Base-by-base conservation (phyloP, 1,140 invertebrate species). In the Sitodiplosis mosellana region DNA sequence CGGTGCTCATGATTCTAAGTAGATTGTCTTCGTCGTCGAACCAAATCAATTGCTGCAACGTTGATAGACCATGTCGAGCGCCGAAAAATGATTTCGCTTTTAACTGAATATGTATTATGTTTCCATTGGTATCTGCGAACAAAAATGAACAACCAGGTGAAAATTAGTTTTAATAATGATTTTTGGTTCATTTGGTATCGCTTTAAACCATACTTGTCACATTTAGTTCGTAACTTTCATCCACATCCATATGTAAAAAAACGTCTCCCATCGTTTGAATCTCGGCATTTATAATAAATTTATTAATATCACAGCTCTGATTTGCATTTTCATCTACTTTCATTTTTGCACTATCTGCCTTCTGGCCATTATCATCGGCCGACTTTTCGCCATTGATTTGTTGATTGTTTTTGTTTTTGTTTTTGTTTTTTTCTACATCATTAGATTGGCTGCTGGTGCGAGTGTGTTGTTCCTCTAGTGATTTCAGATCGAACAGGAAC, bases 1-100 rank as follows among this genome's bases (percentile, higher is more conserved):
- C 73, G 12, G 72, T 71, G 48, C 73, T 71, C 2, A 85, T 61
- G 1, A 69, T 66, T 5, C 76, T 69, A 11, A 77, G 67, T n/a
- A 71, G 69, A 1, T 68, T 68, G 0, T 71, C 69, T 27, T 71
- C 71, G 19, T 81, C 76, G 22, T 74, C 80, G 58, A 77, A 74
- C 81, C 81, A 84, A 11, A 87, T 77, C 36, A 89, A 61, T 56
- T 88, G 86, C 6, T 74, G 74, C 0, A 90, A 64, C 0, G 84
- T 87, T 57, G 87, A 83, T 10, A 87, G 63, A 0, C 76, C 86
- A 52, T 88, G 82, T 1, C 84, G 71, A 0, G 77, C 80, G 0
- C 85, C 86, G 54, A 81, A 83, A 59, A 77, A 87, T 0, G 77
- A 81, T 10, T 70, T 72, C 0, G 78, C 81, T 1, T 57, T 65